These are phyloP conservation scores for Sander lucioperca DNA, from an alignment of 2,113 vertebrate genomes.

Conservation along the genomic window DNA sequence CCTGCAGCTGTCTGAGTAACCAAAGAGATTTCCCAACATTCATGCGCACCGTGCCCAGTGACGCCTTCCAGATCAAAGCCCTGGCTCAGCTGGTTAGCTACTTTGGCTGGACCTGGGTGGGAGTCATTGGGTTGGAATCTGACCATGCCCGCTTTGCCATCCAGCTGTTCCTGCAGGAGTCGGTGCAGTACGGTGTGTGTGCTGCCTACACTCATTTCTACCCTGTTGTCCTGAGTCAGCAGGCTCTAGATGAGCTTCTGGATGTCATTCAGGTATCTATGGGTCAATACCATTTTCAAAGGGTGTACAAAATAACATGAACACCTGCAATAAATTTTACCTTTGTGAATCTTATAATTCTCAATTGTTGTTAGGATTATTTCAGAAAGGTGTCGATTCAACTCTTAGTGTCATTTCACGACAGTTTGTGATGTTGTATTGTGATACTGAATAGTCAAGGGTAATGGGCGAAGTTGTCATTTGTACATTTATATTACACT, in stretches of 20 bases:
- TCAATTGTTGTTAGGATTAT: too few relatives aligned
- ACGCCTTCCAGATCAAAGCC: conserved; percentile 81
- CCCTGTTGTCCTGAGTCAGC: conserved; percentile 58
- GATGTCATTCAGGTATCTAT: conserved; percentile 63
- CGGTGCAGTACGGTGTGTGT: conserved; percentile 71
- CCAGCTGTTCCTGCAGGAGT: conserved; percentile 81
- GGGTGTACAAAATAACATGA: too few relatives aligned
- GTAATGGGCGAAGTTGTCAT: too few relatives aligned
- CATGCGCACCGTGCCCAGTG: conserved; percentile 85
- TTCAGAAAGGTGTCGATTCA: too few relatives aligned
- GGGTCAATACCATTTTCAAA: background rate
- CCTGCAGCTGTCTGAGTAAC: conserved; percentile 82
- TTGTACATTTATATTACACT: too few relatives aligned
- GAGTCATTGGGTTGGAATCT: conserved; percentile 79
- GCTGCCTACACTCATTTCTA: conserved; percentile 80
- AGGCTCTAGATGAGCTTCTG: conserved; percentile 67
- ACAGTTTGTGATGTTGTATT: too few relatives aligned
- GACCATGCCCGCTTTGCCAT: conserved; percentile 83
- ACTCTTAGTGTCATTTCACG: too few relatives aligned
- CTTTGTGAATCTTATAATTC: too few relatives aligned
- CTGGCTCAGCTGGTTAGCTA: conserved; percentile 75
- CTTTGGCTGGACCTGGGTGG: conserved; percentile 84
- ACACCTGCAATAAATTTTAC: too few relatives aligned
- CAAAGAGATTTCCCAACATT: conserved; percentile 81
- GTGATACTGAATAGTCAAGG: too few relatives aligned